Percentiles rank a stretch among this genome's conserved stretches.
phyloP scores from a whole-genome alignment of 2,113 vertebrate genomes.

The Gila orcuttii region DNA sequence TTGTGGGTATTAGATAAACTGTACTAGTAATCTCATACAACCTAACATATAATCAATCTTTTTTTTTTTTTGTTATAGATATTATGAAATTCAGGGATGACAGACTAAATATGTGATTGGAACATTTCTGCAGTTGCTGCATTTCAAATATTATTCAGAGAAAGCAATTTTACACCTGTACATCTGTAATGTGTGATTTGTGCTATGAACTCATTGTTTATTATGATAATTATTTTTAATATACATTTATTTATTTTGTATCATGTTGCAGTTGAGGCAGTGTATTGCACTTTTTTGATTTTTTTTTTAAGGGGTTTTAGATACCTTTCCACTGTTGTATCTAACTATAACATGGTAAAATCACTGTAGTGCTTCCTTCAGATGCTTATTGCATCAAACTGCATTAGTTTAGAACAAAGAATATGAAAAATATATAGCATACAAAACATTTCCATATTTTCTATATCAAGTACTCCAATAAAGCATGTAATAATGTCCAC shows the following conservation, averaged over 20 bases:
- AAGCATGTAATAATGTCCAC: background rate
- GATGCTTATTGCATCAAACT: background rate
- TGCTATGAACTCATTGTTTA: background rate
- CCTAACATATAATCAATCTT: background rate
- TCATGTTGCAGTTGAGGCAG: background rate
- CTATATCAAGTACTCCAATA: background rate
- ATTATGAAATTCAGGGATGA: background rate
- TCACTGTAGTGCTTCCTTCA: background rate
- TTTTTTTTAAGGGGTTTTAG: background rate
- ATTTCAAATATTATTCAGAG: background rate
- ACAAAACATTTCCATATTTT: background rate
- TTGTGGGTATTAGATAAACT: background rate
- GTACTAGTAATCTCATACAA: slow-evolving; percentile 9
- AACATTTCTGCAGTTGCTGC: background rate
- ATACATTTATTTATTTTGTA: background rate
- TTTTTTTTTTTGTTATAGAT: background rate
- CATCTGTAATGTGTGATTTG: background rate
- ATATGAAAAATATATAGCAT: background rate
- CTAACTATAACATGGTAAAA: background rate
- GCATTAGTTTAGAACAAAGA: background rate
- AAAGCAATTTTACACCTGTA: background rate
- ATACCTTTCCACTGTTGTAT: background rate
- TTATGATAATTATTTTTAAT: background rate
- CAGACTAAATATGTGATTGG: background rate
- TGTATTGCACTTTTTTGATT: background rate